A percentile compares a stretch with the other conserved stretches of the same genome.
These are phyloP conservation scores for Paedocypris micromegethes DNA, from an alignment of 2,797 vertebrate species.

Conservation along the genomic window DNA sequence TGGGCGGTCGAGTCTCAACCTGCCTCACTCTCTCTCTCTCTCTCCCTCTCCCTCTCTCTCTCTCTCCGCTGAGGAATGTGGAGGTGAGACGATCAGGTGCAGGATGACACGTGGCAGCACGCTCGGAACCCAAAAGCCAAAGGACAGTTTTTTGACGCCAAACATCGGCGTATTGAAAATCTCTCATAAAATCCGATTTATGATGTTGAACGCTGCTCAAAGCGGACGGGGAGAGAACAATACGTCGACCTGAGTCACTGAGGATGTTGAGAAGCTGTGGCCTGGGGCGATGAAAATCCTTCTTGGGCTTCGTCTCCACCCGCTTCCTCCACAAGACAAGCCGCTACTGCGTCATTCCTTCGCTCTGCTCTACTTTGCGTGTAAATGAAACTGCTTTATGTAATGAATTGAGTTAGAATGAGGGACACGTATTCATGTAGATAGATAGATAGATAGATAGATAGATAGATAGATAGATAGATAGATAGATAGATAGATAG, in stretches of 20 bases:
- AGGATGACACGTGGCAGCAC: slow-evolving; percentile 89
- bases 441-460: no score
- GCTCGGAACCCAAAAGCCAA: slow-evolving; percentile 70
- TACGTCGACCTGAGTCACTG: slow-evolving; percentile 38
- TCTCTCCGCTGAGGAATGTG: slow-evolving; percentile 82
- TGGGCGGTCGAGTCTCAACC: slow-evolving; percentile 75
- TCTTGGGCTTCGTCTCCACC: slow-evolving; percentile 4
- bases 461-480: no score
- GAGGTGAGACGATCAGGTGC: slow-evolving; percentile 95
- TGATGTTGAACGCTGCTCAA: no score
- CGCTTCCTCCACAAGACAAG: background rate
- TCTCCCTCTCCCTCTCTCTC: slow-evolving; percentile 61
- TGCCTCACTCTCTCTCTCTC: slow-evolving; percentile 60
- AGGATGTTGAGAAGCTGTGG: slow-evolving; percentile 61
- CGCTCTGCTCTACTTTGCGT: slow-evolving; percentile 3
- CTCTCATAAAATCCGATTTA: no score
- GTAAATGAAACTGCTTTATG: no score
- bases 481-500: no score
- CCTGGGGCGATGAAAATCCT: slow-evolving; percentile 62
- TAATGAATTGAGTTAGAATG: no score
- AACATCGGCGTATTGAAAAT: no score
- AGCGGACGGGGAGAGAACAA: slow-evolving; percentile 48
- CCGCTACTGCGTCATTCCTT: background rate
- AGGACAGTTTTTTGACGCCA: no score
- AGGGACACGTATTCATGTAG: no score